phyloP scores from a whole-genome alignment of 2,888 invertebrate genomes.

The Trichogramma dendrolimi region DNA sequence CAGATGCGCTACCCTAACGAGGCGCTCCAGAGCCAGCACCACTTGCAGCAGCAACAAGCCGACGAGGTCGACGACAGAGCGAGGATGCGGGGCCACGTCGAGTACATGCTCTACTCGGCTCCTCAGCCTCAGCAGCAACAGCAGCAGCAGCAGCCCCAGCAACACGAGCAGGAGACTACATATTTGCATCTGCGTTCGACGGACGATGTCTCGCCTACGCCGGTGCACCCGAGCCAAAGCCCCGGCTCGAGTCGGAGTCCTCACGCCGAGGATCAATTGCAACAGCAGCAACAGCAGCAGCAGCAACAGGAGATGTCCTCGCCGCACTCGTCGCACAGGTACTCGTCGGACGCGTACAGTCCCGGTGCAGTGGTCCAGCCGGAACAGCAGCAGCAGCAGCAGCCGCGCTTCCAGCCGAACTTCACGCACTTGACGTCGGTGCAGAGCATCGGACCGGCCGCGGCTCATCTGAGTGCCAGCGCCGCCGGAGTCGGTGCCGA shows the following conservation, averaged over 20 bases:
- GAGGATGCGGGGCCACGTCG: conserved; percentile 36
- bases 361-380: conserved; percentile 25
- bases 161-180: conserved; percentile 12
- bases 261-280: conserved; percentile 31
- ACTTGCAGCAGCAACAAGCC: conserved; percentile 30
- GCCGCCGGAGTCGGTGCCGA: conserved; percentile 5
- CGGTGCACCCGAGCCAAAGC: conserved; percentile 37
- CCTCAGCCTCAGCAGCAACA: conserved; percentile 34
- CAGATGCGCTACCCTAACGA: too few relatives aligned
- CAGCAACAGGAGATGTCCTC: conserved; percentile 29
- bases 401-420: conserved; percentile 38
- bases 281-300: conserved; percentile 14
- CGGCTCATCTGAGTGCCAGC: conserved; percentile 8
- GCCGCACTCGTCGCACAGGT: conserved; percentile 38
- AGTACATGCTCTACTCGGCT: conserved; percentile 14
- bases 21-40: conserved; percentile 23
- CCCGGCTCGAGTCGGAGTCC: conserved; percentile 47
- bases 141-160: conserved; percentile 43
- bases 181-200: conserved; percentile 38
- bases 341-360: conserved; percentile 39
- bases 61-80: conserved; percentile 36
- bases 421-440: conserved; percentile 49
- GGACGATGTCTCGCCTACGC: conserved; percentile 26
- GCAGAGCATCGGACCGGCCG: conserved; percentile 36
- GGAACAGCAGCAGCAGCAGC: conserved; percentile 13